Evolutionary conservation across 2,113 vertebrate genomes (phyloP).

Genomic region (Mormyrus lacerda): DNA sequence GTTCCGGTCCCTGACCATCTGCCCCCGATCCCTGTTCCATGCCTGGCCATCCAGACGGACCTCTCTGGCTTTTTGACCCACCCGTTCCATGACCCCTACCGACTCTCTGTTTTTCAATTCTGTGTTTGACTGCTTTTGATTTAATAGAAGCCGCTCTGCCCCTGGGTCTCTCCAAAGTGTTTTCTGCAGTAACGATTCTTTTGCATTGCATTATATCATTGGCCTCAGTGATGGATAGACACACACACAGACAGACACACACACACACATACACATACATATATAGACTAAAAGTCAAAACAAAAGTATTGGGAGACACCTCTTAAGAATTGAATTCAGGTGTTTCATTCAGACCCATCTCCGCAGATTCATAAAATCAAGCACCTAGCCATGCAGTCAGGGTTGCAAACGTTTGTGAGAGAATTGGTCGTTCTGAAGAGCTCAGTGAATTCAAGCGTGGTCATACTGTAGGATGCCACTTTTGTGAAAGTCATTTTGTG

Average conservation of each 20-base stretch:
- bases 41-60: neutral
- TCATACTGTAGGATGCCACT: neutral
- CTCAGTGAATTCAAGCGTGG: neutral
- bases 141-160: neutral
- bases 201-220: neutral
- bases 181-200: neutral
- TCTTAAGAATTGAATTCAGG: neutral
- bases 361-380: neutral
- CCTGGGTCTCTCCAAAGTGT: neutral
- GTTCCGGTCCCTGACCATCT: neutral
- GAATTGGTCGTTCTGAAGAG: neutral
- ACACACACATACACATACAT: too few species aligned
- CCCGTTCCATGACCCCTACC: neutral
- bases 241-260: too few species aligned
- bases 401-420: neutral
- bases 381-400: neutral
- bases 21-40: neutral
- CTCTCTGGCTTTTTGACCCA: neutral
- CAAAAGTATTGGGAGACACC: neutral
- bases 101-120: neutral
- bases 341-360: neutral
- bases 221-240: neutral
- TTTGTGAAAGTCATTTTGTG: neutral
- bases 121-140: neutral
- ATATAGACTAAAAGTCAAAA: too few species aligned